A percentile compares a stretch with the other conserved stretches of the same genome.
phyloP scores from a whole-genome alignment of 1,140 invertebrate species.

The Aphaenogaster floridana region DNA sequence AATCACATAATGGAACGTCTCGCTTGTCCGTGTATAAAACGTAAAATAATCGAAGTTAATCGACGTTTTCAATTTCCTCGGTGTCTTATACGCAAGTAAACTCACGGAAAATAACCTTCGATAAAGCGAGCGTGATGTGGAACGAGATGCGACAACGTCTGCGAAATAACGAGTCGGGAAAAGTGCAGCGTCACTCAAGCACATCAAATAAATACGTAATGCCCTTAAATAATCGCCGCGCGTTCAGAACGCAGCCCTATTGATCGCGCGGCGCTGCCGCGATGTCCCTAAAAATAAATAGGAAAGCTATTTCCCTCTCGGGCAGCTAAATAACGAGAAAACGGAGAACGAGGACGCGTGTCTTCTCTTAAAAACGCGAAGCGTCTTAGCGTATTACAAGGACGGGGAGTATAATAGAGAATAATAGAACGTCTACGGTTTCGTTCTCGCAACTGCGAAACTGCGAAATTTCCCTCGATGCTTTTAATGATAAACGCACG shows the following conservation, averaged over 20 bases:
- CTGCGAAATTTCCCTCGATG: slow-evolving; percentile 78
- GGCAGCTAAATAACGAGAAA: slow-evolving; percentile 49
- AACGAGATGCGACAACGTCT: neutral
- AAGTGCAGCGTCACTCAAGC: slow-evolving; percentile 1
- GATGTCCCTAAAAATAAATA: slow-evolving; percentile 26
- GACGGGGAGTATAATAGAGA: slow-evolving; percentile 10
- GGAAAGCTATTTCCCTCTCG: neutral
- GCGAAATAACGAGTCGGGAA: neutral
- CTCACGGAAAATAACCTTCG: neutral
- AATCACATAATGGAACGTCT: neutral
- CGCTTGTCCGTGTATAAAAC: neutral
- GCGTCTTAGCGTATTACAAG: slow-evolving; percentile 50
- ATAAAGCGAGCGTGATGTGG: neutral
- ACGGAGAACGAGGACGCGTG: slow-evolving; percentile 1
- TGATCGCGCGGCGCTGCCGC: slow-evolving; percentile 14
- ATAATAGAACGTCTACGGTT: slow-evolving; percentile 57
- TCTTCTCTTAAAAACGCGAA: neutral
- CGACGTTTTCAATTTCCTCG: slow-evolving; percentile 10
- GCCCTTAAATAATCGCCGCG: slow-evolving; percentile 25
- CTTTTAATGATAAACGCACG: slow-evolving; percentile 78
- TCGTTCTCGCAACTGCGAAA: slow-evolving; percentile 59
- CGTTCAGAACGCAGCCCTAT: neutral
- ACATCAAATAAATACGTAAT: slow-evolving; percentile 51
- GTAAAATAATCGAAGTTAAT: neutral
- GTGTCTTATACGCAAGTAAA: neutral